Evolutionary conservation across 2,797 vertebrate genomes (phyloP).

Genomic region (Hypotaenidia okinawae): DNA sequence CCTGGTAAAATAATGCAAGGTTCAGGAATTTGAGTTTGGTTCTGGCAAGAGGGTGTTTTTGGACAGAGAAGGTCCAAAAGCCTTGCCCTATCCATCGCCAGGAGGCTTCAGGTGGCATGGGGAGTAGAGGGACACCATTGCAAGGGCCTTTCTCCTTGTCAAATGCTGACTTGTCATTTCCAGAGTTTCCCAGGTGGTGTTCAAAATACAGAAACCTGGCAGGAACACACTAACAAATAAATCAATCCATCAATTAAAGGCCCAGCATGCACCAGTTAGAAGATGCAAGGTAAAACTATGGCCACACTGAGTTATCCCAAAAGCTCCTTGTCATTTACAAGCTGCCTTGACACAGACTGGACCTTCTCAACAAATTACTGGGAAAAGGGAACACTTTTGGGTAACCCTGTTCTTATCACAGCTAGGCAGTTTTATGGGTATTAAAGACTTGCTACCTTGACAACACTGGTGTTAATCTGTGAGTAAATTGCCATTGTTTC

Average conservation of each 20-base stretch:
- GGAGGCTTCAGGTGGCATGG: background rate
- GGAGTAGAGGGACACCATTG: background rate
- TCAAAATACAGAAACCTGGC: background rate
- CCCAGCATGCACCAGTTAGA: background rate
- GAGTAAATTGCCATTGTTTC: slow-evolving; percentile 12
- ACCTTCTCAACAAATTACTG: background rate
- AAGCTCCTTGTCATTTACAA: background rate
- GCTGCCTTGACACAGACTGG: background rate
- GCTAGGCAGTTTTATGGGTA: background rate
- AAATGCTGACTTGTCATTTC: background rate
- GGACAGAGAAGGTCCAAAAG: background rate
- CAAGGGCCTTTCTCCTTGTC: background rate
- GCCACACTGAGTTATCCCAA: background rate
- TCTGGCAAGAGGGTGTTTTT: background rate
- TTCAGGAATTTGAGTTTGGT: background rate
- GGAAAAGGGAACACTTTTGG: background rate
- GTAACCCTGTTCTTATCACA: background rate
- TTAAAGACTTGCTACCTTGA: background rate
- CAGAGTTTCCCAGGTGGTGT: background rate
- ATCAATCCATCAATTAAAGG: no score
- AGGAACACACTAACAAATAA: background rate
- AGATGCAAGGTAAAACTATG: background rate
- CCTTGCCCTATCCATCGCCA: fast-evolving
- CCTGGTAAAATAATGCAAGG: background rate
- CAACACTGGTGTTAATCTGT: background rate